phyloP scores from a whole-genome alignment of 2,113 vertebrate genomes.

The Bujurquina vittata region DNA sequence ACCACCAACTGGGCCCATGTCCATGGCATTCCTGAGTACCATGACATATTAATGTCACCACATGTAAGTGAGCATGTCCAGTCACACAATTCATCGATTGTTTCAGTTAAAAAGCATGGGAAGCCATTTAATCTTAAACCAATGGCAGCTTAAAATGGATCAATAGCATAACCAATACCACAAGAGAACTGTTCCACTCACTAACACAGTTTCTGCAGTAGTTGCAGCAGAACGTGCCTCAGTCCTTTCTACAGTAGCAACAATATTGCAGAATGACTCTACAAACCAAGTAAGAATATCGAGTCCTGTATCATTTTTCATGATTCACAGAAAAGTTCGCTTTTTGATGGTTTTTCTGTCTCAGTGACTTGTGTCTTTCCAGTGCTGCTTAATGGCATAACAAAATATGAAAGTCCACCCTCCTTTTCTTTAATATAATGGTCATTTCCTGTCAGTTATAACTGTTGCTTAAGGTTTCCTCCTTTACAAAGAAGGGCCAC shows the following conservation, averaged over 20 bases:
- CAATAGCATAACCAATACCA: neutral
- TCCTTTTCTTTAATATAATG: neutral
- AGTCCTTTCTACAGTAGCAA: too few species aligned
- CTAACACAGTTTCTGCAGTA: too few species aligned
- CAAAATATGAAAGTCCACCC: too few species aligned
- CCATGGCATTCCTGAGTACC: slow-evolving; percentile 49
- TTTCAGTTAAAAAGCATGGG: neutral
- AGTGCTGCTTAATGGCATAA: neutral
- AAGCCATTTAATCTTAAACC: neutral
- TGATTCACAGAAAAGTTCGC: too few species aligned
- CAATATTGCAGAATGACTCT: too few species aligned
- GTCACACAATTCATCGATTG: neutral
- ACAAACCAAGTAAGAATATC: too few species aligned
- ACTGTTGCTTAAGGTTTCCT: neutral
- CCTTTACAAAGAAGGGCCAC: neutral
- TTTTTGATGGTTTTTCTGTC: neutral
- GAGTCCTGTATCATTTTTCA: neutral
- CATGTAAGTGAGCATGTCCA: neutral
- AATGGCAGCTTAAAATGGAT: neutral
- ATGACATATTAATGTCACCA: slow-evolving; percentile 31
- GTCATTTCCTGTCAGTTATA: neutral
- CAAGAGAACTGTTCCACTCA: too few species aligned
- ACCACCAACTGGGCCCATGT: slow-evolving; percentile 29
- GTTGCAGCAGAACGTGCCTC: too few species aligned
- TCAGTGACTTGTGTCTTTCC: neutral